These are phyloP conservation scores for Hyalella azteca DNA, from an alignment of 2,888 invertebrate species.

Conservation along the genomic window DNA sequence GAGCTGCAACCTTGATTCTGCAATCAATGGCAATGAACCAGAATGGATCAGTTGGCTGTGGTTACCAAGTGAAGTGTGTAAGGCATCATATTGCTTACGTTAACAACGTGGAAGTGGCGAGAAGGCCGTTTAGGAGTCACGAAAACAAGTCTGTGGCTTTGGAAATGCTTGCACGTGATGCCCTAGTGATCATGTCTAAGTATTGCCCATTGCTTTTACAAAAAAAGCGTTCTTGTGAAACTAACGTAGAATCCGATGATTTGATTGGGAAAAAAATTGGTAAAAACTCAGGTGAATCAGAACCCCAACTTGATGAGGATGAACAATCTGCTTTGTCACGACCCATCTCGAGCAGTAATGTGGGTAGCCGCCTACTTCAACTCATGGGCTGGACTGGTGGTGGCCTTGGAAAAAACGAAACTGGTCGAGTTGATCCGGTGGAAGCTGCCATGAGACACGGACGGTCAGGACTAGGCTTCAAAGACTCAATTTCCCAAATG, in stretches of 20 bases:
- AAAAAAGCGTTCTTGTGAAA: background rate
- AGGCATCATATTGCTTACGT: background rate
- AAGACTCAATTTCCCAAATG: slow-evolving; percentile 42
- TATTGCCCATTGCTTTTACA: background rate
- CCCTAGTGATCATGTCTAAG: background rate
- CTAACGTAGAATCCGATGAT: background rate
- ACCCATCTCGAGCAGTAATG: slow-evolving; percentile 65
- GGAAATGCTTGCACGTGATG: background rate
- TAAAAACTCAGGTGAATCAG: no score
- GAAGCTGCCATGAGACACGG: slow-evolving; percentile 60
- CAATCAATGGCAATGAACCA: no score
- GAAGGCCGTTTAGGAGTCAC: background rate
- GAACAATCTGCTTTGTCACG: no score
- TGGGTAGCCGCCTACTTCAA: slow-evolving; percentile 70
- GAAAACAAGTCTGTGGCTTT: background rate
- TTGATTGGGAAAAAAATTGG: background rate
- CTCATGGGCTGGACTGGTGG: slow-evolving; percentile 79
- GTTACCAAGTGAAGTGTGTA: no score
- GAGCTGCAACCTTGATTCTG: no score
- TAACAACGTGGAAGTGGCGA: background rate
- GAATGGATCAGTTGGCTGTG: no score
- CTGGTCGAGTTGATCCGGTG: slow-evolving; percentile 73
- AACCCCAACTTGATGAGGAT: no score
- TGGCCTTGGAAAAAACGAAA: slow-evolving; percentile 70
- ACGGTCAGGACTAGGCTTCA: slow-evolving; percentile 62